A percentile compares a stretch with the other conserved stretches of the same genome.
These are phyloP conservation scores for Lagocephalus sceleratus DNA, from an alignment of 2,797 vertebrate genomes.

Conservation along the genomic window DNA sequence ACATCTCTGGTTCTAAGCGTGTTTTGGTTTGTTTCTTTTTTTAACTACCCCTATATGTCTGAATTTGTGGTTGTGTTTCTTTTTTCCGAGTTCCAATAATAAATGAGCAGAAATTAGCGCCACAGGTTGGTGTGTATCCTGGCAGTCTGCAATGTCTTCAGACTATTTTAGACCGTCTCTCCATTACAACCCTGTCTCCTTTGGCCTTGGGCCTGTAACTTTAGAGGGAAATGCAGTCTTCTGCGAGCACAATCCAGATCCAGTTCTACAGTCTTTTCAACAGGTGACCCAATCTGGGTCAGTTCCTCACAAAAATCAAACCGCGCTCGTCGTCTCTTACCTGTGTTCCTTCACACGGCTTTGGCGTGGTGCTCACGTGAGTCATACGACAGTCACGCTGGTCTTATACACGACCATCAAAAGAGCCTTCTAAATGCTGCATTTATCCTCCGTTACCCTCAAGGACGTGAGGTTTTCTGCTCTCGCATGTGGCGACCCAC, in stretches of 20 bases:
- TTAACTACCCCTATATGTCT: background rate
- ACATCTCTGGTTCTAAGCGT: background rate
- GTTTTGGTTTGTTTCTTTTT: background rate
- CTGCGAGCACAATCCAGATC: slow-evolving; percentile 5
- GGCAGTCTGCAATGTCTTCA: slow-evolving; percentile 6
- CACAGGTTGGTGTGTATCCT: slow-evolving; percentile 5
- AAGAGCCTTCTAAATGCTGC: slow-evolving; percentile 19
- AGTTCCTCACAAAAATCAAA: background rate
- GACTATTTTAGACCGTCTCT: slow-evolving; percentile 27
- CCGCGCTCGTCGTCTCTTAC: no score
- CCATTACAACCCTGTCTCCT: slow-evolving; percentile 2
- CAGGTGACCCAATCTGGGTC: background rate
- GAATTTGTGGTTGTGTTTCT: no score
- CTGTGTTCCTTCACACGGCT: background rate
- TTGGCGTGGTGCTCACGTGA: no score
- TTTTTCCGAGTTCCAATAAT: no score
- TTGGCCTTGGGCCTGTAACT: slow-evolving; percentile 3
- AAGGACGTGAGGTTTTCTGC: background rate
- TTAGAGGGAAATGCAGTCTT: slow-evolving; percentile 12
- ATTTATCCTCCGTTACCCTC: slow-evolving; percentile 23
- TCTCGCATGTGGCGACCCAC: no score
- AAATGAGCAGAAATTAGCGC: no score
- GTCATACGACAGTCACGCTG: no score
- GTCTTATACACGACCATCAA: no score
- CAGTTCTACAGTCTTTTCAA: background rate